Percentiles rank a stretch among this genome's conserved stretches.
phyloP scores from a whole-genome alignment of 2,888 invertebrate genomes.

The Mantis religiosa region DNA sequence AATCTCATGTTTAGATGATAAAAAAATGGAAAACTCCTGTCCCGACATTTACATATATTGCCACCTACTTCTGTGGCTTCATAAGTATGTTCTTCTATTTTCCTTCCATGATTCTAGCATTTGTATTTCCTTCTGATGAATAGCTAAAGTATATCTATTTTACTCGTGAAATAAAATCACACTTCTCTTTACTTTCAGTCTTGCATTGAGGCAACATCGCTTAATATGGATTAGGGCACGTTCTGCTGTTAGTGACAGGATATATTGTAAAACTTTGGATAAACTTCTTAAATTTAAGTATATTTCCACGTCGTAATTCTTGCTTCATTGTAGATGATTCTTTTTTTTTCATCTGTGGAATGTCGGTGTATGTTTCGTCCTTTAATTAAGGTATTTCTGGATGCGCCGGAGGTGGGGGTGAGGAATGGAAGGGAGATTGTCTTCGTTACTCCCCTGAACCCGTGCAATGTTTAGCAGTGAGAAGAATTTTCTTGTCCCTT shows the following conservation, averaged over 20 bases:
- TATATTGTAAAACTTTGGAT: conserved; percentile 5
- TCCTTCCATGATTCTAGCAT: too few species aligned
- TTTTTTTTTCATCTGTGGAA: neutral
- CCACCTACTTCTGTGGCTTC: too few species aligned
- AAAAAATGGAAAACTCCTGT: too few species aligned
- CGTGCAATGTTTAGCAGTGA: neutral
- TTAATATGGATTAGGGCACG: neutral
- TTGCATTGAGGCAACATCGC: neutral
- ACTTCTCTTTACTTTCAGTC: too few species aligned
- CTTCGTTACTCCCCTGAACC: conserved; percentile 5
- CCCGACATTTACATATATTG: too few species aligned
- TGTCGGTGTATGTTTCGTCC: neutral
- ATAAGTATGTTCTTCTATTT: too few species aligned
- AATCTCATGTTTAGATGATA: too few species aligned
- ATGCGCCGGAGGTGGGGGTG: neutral
- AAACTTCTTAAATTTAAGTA: conserved; percentile 17
- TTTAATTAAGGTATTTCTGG: conserved; percentile 21
- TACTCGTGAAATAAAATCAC: too few species aligned
- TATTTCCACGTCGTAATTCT: neutral
- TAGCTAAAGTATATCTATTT: too few species aligned
- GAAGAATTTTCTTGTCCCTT: conserved; percentile 13
- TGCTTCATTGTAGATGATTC: neutral
- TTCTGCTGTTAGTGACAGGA: neutral
- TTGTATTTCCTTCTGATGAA: too few species aligned
- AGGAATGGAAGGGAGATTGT: conserved; percentile 1